Percentiles rank a stretch among this genome's conserved stretches.
Evolutionary conservation across 2,113 vertebrate genomes (phyloP).

Genomic region (Opisthocomus hoazin): DNA sequence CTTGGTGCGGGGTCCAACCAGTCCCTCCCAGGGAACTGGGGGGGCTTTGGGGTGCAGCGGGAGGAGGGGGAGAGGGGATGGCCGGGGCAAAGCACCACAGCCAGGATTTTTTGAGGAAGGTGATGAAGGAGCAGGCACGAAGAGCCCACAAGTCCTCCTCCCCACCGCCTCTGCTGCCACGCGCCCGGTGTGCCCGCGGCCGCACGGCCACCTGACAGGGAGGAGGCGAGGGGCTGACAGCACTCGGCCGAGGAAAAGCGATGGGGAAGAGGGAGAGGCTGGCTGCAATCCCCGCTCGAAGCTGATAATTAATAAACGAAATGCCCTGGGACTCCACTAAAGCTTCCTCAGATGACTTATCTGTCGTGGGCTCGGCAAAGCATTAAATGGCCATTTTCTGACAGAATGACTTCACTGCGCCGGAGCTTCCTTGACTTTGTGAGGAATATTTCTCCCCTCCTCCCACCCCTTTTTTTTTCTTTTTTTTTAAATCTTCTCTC

Average conservation of each 20-base stretch:
- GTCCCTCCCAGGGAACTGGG: rapidly evolving
- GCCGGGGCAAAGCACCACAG: rapidly evolving
- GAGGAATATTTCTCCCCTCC: conserved; percentile 68
- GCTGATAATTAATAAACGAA: conserved; percentile 88
- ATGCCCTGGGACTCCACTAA: conserved; percentile 79
- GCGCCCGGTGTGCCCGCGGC: background rate
- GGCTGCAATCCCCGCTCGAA: conserved; percentile 60
- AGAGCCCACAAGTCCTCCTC: background rate
- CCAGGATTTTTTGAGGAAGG: background rate
- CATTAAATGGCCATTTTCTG: conserved; percentile 92
- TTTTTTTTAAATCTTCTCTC: conserved; percentile 37
- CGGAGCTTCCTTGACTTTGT: conserved; percentile 74
- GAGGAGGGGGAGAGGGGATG: background rate
- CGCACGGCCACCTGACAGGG: conserved; percentile 39
- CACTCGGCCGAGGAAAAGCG: background rate
- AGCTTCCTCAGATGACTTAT: conserved; percentile 84
- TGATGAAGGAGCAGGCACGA: background rate
- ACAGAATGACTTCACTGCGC: conserved; percentile 83
- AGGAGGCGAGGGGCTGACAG: conserved; percentile 58
- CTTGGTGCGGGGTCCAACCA: rapidly evolving
- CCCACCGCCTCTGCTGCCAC: background rate
- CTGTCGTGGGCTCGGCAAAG: conserved; percentile 88
- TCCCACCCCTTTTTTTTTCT: conserved; percentile 15
- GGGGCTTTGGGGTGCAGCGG: rapidly evolving
- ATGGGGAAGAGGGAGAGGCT: conserved; percentile 19